Conservation (phyloP, 2,113 vertebrate genomes). For the Equus quagga region DNA sequence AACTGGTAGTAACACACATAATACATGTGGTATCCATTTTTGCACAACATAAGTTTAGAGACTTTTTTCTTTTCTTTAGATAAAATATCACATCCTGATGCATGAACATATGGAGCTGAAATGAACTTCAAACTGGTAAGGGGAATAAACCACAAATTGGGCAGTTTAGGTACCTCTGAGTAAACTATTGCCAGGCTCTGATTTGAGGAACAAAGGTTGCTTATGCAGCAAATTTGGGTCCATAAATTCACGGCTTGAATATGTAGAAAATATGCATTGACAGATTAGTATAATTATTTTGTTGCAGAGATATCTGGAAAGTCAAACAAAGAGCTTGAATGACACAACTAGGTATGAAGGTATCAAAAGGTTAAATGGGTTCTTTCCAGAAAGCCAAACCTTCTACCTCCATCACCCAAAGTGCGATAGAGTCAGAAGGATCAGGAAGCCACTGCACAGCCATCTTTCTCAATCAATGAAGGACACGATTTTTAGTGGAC, state of each 20-base stretch:
- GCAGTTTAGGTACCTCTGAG: background rate
- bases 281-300: conserved; percentile 47
- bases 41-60: conserved; percentile 35
- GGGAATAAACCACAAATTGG: background rate
- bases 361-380: conserved; percentile 29
- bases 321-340: conserved; percentile 30
- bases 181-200: background rate
- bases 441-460: background rate
- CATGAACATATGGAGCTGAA: background rate
- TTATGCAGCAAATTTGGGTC: background rate
- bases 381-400: conserved; percentile 29
- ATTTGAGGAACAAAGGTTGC: conserved; percentile 15
- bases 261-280: conserved; percentile 31
- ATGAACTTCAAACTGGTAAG: conserved; percentile 33
- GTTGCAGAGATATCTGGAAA: conserved; percentile 44
- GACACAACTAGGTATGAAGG: conserved; percentile 34
- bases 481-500: background rate
- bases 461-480: conserved; percentile 21
- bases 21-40: conserved; percentile 45
- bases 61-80: conserved; percentile 30
- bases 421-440: background rate
- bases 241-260: conserved; percentile 50
- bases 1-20: conserved; percentile 36
- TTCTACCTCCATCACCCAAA: background rate
- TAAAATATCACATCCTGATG: conserved; percentile 36